Conservation (phyloP, 2,797 vertebrate genomes). For the Arnoldichthys spilopterus region DNA sequence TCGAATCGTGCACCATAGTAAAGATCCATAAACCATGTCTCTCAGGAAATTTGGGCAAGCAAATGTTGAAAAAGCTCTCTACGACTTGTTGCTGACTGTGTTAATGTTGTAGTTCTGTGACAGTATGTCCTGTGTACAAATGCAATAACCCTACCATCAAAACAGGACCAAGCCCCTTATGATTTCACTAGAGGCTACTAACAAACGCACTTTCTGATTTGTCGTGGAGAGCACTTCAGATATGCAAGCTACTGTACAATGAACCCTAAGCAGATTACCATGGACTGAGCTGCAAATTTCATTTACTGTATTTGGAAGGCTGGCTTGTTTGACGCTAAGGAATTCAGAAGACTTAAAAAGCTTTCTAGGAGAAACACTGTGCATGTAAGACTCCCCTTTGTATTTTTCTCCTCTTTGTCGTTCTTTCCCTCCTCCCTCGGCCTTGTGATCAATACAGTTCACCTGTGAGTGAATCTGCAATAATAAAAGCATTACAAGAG, state of each 20-base stretch:
- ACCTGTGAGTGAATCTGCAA: conserved; percentile 78
- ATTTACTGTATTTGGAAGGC: not conserved
- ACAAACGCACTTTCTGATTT: not conserved
- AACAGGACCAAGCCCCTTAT: not conserved
- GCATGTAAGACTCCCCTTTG: conserved; percentile 25
- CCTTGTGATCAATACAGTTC: conserved; percentile 80
- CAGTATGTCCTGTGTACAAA: not conserved
- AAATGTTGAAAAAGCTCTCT: not conserved
- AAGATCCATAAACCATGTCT: conserved; percentile 31
- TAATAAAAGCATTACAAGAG: conserved; percentile 82
- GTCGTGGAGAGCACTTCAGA: not conserved
- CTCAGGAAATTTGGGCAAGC: conserved; percentile 19
- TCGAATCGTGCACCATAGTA: conserved; percentile 16
- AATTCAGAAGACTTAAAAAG: conserved; percentile 1
- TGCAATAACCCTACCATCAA: not conserved
- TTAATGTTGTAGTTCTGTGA: not conserved
- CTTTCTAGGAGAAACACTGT: conserved; percentile 6
- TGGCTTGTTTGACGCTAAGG: not conserved
- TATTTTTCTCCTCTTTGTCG: conserved; percentile 57
- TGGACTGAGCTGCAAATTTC: not conserved
- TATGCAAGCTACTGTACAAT: conserved; percentile 11
- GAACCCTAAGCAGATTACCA: conserved; percentile 15
- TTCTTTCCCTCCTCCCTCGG: conserved; percentile 58
- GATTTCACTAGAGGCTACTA: not conserved
- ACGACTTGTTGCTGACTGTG: conserved; percentile 6